Base-by-base conservation (phyloP, 1,140 invertebrate genomes). In the Trachymyrmex cornetzi region DNA sequence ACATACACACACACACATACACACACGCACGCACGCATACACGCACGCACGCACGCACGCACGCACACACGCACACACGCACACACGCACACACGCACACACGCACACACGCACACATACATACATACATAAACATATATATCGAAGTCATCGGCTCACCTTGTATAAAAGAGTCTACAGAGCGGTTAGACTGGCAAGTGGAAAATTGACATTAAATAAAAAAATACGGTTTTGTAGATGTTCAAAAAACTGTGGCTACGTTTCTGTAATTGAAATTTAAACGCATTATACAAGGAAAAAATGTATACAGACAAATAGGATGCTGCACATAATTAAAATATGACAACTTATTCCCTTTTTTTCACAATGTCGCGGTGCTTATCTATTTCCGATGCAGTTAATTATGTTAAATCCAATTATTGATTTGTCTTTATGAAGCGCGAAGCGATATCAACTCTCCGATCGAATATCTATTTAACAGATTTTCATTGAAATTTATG, bases 251-350 rank as follows among this genome's bases (percentile, higher is more conserved):
- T 50, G 48, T 48, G 22, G 9, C 38, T 14, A 80, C 3, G 48
- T 80, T 80, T 66, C 14, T 14, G 14, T 53, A 44, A 57, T 57
- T 80, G 63, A 69, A 69, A 24, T 69, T 69, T 67, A 69, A 67
- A 55, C 14, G 63, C 4, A 22, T 48, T 24, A 16, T n/a, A 48
- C 24, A 11, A 24, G 2, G 14, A 57, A 12, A 57, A 61, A 67
- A n/a, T 55, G 38, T 24, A 22, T 53, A 30, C 16, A 59, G 22
- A 57, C 11, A 81, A 81, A 69, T 69, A 24, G 44, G 6, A 50
- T 55, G 44, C 34, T 27, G n/a, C 27, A n/a, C 11, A 38, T 22
- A 27, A 3, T 3, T 57, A 55, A 71, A 57, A 55, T 59, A 19
- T 71, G 34, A 71, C 0, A n/a, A 34, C 14, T 24, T 80, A 16